phyloP scores from a whole-genome alignment of 1,140 invertebrate species.

The Lethrus apterus region DNA sequence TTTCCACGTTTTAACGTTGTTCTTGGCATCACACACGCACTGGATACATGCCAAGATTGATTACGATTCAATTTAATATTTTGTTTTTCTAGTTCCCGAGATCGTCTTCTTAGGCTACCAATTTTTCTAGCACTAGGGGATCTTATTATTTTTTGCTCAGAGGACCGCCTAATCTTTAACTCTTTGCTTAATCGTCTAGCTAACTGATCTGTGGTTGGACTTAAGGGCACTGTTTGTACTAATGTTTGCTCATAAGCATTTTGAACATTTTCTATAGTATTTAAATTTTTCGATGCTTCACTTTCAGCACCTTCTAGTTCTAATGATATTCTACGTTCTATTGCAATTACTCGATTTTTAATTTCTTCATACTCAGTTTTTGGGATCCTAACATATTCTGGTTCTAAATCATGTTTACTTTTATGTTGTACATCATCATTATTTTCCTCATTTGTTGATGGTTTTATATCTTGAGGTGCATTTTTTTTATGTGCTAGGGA shows the following conservation, averaged over 20 bases:
- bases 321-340: conserved; percentile 60
- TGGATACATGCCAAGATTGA: conserved; percentile 32
- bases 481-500: conserved; percentile 15
- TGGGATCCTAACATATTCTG: conserved; percentile 59
- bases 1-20: conserved; percentile 29
- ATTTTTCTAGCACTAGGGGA: conserved; percentile 76
- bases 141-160: conserved; percentile 62
- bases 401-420: conserved; percentile 28
- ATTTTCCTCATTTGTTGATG: background rate
- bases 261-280: conserved; percentile 49
- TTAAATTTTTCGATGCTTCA: conserved; percentile 19
- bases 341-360: conserved; percentile 60
- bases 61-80: conserved; percentile 29
- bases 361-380: conserved; percentile 70
- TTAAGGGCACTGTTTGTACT: conserved; percentile 54
- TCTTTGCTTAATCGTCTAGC: conserved; percentile 62
- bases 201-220: conserved; percentile 58
- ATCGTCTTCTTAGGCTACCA: conserved; percentile 60
- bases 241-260: conserved; percentile 64
- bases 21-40: conserved; percentile 7
- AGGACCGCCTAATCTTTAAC: conserved; percentile 60
- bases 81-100: conserved; percentile 45
- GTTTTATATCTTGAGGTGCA: conserved; percentile 2
- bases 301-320: conserved; percentile 50
- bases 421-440: background rate